Base-by-base conservation (phyloP, 1,140 invertebrate genomes). In the Meloidogyne floridensis region DNA sequence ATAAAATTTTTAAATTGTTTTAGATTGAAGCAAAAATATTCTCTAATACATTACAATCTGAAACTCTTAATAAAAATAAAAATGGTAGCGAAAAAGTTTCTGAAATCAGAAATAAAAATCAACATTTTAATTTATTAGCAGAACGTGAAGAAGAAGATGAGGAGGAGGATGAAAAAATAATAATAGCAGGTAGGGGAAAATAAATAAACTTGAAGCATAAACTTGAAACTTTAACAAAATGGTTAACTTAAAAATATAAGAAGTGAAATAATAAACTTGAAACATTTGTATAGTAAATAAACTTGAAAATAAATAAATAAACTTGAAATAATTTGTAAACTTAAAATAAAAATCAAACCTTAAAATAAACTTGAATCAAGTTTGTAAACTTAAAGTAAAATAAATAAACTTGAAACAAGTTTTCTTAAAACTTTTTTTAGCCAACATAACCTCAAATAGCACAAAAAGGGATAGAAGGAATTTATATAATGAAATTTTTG, bases 21-120 rank as follows among this genome's bases (percentile, higher is more conserved):
- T 32, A 32, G 56, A 82, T 87, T 65, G 71, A 70, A 87, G 54
- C 20, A 75, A 78, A 13, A 65, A 20, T 32, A 59, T 70, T n/a
- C 10, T 54, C 9, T 47, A 32, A 77, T 65, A 32, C 32, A 1
- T 32, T 32, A 32, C 32, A 65, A 65, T 7, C 59, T 65, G 59
- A 65, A 65, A 6, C 59, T n/a, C 2, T 65, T 56, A 18, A 54
- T 65, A 77, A 42, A 43, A 56, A 56, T 6, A 53, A 56, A 4
- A 32, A 77, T 77, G 13, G 56, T 7, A 56, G 75, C 43, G 53
- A 56, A 54, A 56, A 53, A 77, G 69, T 77, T 59, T 32, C 56
- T 47, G 47, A 18, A 47, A 42, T 75, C 42, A 75, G 8, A 15
- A 65, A 74, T 6, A 75, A 80, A 15, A 75, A 71, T 75, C 13